Conservation (phyloP, 2,888 invertebrate genomes). For the Clivina fossor region DNA sequence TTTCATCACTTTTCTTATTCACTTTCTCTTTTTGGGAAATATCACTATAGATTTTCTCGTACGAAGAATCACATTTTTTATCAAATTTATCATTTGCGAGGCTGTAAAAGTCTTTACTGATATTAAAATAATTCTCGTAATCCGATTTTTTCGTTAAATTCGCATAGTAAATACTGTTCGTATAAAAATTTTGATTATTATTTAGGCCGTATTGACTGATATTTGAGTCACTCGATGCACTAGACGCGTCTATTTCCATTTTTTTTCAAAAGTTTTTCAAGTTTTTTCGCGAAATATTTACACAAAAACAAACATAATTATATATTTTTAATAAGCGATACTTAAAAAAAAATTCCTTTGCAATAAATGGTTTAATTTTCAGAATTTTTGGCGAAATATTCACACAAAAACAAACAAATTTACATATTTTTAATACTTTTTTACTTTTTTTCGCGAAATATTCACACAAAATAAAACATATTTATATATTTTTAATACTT, state of each 20-base stretch:
- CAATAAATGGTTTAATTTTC: too few relatives aligned
- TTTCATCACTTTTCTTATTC: constrained; percentile 23
- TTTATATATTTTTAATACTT: too few relatives aligned
- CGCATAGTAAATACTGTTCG: constrained; percentile 42
- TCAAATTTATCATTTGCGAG: constrained; percentile 41
- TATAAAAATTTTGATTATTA: constrained; percentile 45
- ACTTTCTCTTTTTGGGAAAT: too few relatives aligned
- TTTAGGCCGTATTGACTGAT: constrained; percentile 43
- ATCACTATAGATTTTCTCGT: constrained; percentile 30
- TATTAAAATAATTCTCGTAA: constrained; percentile 45
- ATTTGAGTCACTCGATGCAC: constrained; percentile 50
- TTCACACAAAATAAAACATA: too few relatives aligned
- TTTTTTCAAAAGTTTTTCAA: constrained; percentile 18
- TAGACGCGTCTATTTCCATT: constrained; percentile 49
- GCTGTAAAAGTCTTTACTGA: constrained; percentile 38
- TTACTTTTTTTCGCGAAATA: too few relatives aligned
- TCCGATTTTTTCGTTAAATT: constrained; percentile 43
- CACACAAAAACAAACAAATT: too few relatives aligned
- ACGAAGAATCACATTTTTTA: constrained; percentile 38
- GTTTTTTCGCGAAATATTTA: too few relatives aligned
- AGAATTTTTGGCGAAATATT: too few relatives aligned
- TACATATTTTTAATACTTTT: too few relatives aligned
- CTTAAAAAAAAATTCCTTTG: too few relatives aligned
- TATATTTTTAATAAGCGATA: too few relatives aligned
- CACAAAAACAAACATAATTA: too few relatives aligned